Evolutionary conservation across 2,113 vertebrate species (phyloP).

Genomic region (Brachyhypopomus gauderio): DNA sequence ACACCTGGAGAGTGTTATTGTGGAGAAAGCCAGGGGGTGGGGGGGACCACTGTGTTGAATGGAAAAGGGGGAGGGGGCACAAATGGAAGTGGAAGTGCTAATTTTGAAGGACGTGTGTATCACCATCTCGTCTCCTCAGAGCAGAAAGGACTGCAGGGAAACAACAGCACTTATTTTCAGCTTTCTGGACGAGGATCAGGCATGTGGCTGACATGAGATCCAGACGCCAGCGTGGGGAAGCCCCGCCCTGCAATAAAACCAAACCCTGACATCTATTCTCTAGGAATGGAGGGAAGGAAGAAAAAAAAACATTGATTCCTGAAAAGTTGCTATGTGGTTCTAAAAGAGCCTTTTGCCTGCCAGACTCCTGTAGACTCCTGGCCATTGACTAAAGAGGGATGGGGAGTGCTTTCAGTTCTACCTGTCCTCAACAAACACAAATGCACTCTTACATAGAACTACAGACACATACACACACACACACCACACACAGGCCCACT

Average conservation of each 20-base stretch:
- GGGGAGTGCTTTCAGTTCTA: slow-evolving; percentile 7
- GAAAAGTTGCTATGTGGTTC: slow-evolving; percentile 46
- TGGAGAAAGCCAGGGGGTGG: slow-evolving; percentile 19
- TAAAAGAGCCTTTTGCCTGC: neutral
- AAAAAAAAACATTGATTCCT: slow-evolving; percentile 44
- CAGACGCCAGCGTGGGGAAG: slow-evolving; percentile 54
- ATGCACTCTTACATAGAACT: neutral
- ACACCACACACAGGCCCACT: slow-evolving; percentile 9
- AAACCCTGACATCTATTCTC: slow-evolving; percentile 51
- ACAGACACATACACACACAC: neutral
- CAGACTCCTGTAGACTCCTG: neutral
- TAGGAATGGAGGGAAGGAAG: slow-evolving; percentile 21
- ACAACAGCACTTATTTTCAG: slow-evolving; percentile 55
- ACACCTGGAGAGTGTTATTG: slow-evolving; percentile 39
- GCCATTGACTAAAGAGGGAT: neutral
- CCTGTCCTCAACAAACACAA: too few relatives aligned
- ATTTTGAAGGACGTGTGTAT: slow-evolving; percentile 44
- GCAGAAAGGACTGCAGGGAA: slow-evolving; percentile 4
- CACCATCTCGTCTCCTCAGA: slow-evolving; percentile 45
- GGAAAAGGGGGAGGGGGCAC: neutral
- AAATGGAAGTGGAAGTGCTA: slow-evolving; percentile 5
- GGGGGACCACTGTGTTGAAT: neutral
- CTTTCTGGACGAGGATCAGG: slow-evolving; percentile 55
- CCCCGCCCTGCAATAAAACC: slow-evolving; percentile 57
- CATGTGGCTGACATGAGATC: slow-evolving; percentile 57